A percentile compares a stretch with the other conserved stretches of the same genome.
These are phyloP conservation scores for Monodelphis domestica DNA, from an alignment of 2,797 vertebrate genomes.

Conservation along the genomic window DNA sequence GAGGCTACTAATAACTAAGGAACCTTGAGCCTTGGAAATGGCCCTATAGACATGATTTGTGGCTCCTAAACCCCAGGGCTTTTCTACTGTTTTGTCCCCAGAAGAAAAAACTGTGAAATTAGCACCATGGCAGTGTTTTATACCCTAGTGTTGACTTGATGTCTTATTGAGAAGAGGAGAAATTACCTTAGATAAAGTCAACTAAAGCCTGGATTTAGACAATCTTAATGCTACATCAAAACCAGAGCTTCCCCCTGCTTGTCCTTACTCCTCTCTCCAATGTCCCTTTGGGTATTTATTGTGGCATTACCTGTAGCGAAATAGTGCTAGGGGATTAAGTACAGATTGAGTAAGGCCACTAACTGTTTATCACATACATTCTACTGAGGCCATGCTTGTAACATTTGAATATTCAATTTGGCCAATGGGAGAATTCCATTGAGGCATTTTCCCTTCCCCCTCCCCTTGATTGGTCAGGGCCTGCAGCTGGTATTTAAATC, in stretches of 20 bases:
- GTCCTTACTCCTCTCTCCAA: background rate
- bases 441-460: background rate
- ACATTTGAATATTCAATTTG: background rate
- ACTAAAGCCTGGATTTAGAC: background rate
- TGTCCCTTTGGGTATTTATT: background rate
- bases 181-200: background rate
- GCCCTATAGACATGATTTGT: constrained; percentile 49
- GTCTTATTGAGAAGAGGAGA: background rate
- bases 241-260: background rate
- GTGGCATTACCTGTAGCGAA: background rate
- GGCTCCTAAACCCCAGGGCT: background rate
- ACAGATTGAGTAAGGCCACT: background rate
- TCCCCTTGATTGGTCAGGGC: background rate
- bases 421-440: background rate
- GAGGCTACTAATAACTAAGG: constrained; percentile 39
- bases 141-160: background rate
- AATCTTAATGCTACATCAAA: background rate
- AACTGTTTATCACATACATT: background rate
- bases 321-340: background rate
- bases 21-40: constrained; percentile 55
- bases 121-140: background rate
- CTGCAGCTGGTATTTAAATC: background rate
- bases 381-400: background rate
- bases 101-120: background rate
- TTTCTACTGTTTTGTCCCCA: constrained; percentile 34